Conservation (phyloP, 1,140 invertebrate genomes). For the Drosophila nannoptera region DNA sequence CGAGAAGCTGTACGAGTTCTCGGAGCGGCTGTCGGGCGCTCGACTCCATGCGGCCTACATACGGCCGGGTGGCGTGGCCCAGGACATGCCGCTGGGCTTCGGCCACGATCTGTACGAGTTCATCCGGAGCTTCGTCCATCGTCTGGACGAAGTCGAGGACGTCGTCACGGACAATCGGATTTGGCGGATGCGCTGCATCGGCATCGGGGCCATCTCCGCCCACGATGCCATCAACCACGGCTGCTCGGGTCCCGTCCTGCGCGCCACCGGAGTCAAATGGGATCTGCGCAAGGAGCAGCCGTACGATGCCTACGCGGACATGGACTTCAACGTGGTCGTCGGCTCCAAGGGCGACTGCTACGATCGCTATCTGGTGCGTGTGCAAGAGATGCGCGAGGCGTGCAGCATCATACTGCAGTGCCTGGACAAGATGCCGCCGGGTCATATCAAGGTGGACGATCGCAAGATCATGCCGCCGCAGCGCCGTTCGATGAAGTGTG, state of each 20-base stretch:
- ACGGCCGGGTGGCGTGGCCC: slow-evolving; percentile 88
- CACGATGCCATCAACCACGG: slow-evolving; percentile 91
- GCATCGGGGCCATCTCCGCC: slow-evolving; percentile 88
- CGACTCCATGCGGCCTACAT: slow-evolving; percentile 91
- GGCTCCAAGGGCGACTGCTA: slow-evolving; percentile 92
- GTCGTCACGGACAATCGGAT: slow-evolving; percentile 89
- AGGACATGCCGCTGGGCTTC: slow-evolving; percentile 90
- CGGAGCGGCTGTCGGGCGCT: slow-evolving; percentile 90
- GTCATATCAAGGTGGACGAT: slow-evolving; percentile 91
- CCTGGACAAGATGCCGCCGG: slow-evolving; percentile 90
- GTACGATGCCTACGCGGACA: slow-evolving; percentile 90
- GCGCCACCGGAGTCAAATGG: slow-evolving; percentile 93
- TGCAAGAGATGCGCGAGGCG: slow-evolving; percentile 90
- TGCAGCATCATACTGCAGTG: slow-evolving; percentile 88
- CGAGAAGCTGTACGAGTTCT: slow-evolving; percentile 93
- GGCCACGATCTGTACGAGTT: slow-evolving; percentile 92
- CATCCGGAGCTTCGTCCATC: slow-evolving; percentile 84
- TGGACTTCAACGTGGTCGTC: slow-evolving; percentile 92
- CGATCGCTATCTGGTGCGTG: slow-evolving; percentile 84
- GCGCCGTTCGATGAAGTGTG: slow-evolving; percentile 91
- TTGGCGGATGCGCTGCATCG: slow-evolving; percentile 88
- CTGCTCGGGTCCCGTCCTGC: slow-evolving; percentile 89
- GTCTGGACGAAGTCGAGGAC: slow-evolving; percentile 93
- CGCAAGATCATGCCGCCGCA: slow-evolving; percentile 88
- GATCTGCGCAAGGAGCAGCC: slow-evolving; percentile 91